These are phyloP conservation scores for Actinopyga echinites DNA, from an alignment of 53 echinoderm and acorn worm species.

Conservation along the genomic window DNA sequence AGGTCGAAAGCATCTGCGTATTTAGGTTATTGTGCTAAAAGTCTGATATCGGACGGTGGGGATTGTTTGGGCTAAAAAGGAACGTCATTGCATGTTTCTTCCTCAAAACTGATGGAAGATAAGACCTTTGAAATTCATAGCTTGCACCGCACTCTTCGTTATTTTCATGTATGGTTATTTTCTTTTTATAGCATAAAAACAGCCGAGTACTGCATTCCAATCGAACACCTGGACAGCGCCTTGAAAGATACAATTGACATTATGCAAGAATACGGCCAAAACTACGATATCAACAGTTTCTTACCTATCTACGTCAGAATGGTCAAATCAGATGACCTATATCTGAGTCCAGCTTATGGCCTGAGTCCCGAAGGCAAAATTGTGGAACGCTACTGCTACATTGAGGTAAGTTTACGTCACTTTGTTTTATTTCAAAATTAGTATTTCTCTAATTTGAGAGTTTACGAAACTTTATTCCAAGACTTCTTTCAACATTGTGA, in stretches of 20 bases:
- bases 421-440: neutral
- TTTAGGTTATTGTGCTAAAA: no score
- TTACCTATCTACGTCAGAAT: constrained; percentile 89
- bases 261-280: constrained; percentile 78
- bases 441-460: no score
- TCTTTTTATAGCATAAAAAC: constrained; percentile 75
- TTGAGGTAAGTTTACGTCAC: constrained; percentile 65
- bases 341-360: constrained; percentile 87
- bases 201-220: constrained; percentile 87
- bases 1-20: no score
- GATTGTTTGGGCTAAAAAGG: no score
- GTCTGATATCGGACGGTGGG: no score
- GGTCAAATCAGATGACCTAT: constrained; percentile 91
- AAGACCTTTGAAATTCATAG: no score
- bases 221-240: constrained; percentile 75
- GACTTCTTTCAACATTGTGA: no score
- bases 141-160: no score
- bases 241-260: constrained; percentile 75
- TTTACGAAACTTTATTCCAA: no score
- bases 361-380: constrained; percentile 73
- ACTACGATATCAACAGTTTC: constrained; percentile 80
- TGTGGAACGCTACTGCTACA: constrained; percentile 82
- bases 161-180: neutral
- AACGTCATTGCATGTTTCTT: no score
- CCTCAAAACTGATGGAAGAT: no score